Base-by-base conservation (phyloP, 1,140 invertebrate genomes). In the Cephus cinctus region DNA sequence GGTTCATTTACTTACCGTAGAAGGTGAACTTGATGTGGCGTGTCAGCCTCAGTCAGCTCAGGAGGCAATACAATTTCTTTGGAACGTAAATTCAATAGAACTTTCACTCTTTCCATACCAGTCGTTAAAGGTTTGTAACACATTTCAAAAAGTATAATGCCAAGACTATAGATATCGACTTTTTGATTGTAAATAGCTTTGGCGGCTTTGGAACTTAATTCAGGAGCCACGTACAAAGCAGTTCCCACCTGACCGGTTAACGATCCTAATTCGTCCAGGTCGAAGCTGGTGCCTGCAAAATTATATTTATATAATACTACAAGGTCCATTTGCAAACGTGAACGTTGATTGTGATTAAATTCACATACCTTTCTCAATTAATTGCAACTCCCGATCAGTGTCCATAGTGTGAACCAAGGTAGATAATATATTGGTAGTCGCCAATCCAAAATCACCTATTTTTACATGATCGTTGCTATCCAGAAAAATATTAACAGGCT, bases 391-490 rank as follows among this genome's bases (percentile, higher is more conserved):
- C 45, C 64, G 59, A 21, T 69, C 68, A 11, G 54, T 39, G 39
- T 70, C 69, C 6, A 58, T 36, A n/a, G 52, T 67, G 8, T 65
- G 65, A 4, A 43, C 58, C 4, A 65, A 43, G 1, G 65, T 77
- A 3, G 76, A 71, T 23, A 83, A 58, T 43, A 83, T 79, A 59
- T 79, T 86, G 15, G 87, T 92, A 0, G 94, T 98, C 0, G 96
- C 95, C 0, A 98, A 78, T 18, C 96, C 96, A 77, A 98, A 98
- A 76, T 98, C 96, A 36, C 96, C 96, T 65, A 98, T 98, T 80
- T 98, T 98, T 0, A 98, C 95, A 75, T 95, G 92, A 75, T 98
- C 95, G 54, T 90, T 86, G 5, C 85, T 90, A 67, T 98, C 94
- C 49, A 99, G 81, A 71, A 99, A 98, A 65, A 99, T 96, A 71